These are phyloP conservation scores for Epistrophe eligans DNA, from an alignment of 2,888 invertebrate species.

Conservation along the genomic window DNA sequence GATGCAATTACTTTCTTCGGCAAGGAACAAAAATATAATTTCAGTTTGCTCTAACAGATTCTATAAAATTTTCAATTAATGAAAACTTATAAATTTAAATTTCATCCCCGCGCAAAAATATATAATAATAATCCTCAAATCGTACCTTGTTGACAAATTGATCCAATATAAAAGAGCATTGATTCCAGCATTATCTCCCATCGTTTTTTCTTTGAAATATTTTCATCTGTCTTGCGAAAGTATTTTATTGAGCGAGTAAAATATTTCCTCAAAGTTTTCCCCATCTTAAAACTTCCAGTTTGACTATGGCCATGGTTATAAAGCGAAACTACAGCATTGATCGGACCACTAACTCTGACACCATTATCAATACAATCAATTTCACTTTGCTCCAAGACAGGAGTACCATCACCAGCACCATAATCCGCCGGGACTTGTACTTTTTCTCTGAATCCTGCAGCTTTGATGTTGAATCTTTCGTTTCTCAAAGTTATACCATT, in stretches of 20 bases:
- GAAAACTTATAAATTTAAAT: not conserved
- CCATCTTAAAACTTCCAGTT: constrained; percentile 4
- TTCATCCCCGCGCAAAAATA: not conserved
- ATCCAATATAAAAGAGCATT: constrained; percentile 83
- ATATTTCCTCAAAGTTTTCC: constrained; percentile 35
- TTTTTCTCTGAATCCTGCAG: constrained; percentile 28
- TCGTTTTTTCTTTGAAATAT: constrained; percentile 67
- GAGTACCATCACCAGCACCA: constrained; percentile 14
- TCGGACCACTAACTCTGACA: constrained; percentile 59
- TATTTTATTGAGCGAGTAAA: constrained; percentile 69
- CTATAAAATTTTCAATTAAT: not conserved
- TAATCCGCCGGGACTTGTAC: constrained; percentile 60
- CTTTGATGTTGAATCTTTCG: constrained; percentile 40
- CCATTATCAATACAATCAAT: constrained; percentile 73
- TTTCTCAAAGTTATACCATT: constrained; percentile 68
- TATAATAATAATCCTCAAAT: not conserved
- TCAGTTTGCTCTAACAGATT: not conserved
- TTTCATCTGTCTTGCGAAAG: constrained; percentile 54
- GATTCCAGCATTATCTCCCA: constrained; percentile 80
- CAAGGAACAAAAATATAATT: not conserved
- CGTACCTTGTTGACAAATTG: constrained; percentile 84
- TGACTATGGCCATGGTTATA: constrained; percentile 21
- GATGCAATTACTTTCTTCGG: not conserved
- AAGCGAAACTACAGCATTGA: constrained; percentile 40
- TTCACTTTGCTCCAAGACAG: constrained; percentile 50